A percentile compares a stretch with the other conserved stretches of the same genome.
Evolutionary conservation across 2,113 vertebrate species (phyloP).

Genomic region (Vireo altiloquus): DNA sequence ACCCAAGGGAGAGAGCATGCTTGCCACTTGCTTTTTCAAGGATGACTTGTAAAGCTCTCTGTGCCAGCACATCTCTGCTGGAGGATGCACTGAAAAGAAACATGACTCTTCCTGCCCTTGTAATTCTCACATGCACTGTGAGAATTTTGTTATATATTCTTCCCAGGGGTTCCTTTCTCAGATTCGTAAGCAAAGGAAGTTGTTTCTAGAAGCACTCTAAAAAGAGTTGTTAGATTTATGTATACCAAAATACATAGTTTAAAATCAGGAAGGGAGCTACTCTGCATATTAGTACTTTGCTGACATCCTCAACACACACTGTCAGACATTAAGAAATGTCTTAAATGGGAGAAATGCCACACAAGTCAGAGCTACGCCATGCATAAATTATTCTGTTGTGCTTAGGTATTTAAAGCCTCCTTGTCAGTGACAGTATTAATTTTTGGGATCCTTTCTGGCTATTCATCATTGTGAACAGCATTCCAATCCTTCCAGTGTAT

Average conservation of each 20-base stretch:
- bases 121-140: not conserved
- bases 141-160: not conserved
- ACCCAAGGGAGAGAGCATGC: fast-evolving
- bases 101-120: not conserved
- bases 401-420: constrained; percentile 16
- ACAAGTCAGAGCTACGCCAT: not conserved
- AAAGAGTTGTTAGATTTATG: not conserved
- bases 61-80: not conserved
- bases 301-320: not conserved
- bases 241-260: not conserved
- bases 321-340: not conserved
- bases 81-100: not conserved
- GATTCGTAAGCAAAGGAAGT: not conserved
- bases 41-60: not conserved
- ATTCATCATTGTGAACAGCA: not conserved
- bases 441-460: not conserved
- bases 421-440: not conserved
- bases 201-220: not conserved
- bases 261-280: not conserved
- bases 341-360: not conserved
- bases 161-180: not conserved
- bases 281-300: not conserved
- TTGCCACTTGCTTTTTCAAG: not conserved
- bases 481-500: not conserved
- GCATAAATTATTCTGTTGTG: not conserved